These are phyloP conservation scores for Phenacoccus solenopsis DNA, from an alignment of 1,140 invertebrate genomes.

Conservation along the genomic window DNA sequence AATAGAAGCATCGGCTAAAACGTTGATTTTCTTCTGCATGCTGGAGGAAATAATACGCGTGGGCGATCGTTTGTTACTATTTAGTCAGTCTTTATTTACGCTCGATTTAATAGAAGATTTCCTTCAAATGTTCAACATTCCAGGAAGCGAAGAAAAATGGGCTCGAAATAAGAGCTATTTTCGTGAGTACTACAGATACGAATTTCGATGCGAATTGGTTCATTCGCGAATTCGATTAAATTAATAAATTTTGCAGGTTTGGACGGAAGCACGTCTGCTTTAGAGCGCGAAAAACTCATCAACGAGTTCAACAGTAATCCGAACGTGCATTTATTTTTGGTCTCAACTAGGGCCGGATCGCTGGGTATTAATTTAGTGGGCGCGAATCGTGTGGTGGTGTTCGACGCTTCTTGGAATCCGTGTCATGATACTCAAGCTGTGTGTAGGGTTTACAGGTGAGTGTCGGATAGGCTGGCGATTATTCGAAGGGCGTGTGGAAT, in stretches of 20 bases:
- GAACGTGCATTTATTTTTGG: constrained; percentile 81
- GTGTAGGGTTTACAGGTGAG: constrained; percentile 80
- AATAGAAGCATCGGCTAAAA: constrained; percentile 91
- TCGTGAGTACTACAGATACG: constrained; percentile 48
- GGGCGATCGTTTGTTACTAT: constrained; percentile 87
- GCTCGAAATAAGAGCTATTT: constrained; percentile 78
- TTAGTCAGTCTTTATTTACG: constrained; percentile 92
- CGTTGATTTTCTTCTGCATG: constrained; percentile 87
- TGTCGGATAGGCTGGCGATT: too few relatives aligned
- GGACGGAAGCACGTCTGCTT: constrained; percentile 87
- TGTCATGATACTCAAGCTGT: constrained; percentile 98
- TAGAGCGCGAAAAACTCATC: constrained; percentile 90
- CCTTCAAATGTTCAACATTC: constrained; percentile 62
- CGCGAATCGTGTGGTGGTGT: constrained; percentile 91
- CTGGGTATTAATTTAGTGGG: constrained; percentile 95
- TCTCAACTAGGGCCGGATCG: constrained; percentile 94
- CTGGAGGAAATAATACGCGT: constrained; percentile 73
- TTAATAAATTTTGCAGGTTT: constrained; percentile 43
- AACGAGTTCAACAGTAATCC: constrained; percentile 91
- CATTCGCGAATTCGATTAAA: neutral
- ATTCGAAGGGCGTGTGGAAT: too few relatives aligned
- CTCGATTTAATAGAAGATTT: constrained; percentile 95
- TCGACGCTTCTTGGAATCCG: constrained; percentile 99
- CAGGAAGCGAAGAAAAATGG: constrained; percentile 62
- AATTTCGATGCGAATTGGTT: neutral